Evolutionary conservation across 2,888 invertebrate genomes (phyloP), one percentile per base, ranked within the genome.

Genomic region (Arge pagana): DNA sequence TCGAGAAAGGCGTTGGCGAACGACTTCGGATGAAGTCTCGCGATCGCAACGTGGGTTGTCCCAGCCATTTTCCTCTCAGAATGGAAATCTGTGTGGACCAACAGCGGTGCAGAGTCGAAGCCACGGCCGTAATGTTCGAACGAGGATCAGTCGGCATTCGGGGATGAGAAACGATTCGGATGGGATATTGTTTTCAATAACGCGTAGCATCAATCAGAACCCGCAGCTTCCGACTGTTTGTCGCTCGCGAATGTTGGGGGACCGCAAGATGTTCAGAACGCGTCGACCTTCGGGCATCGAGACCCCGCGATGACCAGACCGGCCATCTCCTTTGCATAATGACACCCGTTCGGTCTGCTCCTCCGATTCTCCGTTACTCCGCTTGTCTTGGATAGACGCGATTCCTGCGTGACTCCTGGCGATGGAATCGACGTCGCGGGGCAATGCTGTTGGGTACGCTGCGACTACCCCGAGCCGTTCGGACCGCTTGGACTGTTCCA

Each of bases 241-340:
- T 58, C 57, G 55, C 58, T 57, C 58, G 52, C 52, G 54, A 57
- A 60, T 60, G 57, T 60, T 62, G 63, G 63, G 62, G 68, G 64
- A 66, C 62, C 68, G 64, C 72, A 71, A 69, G 70, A 74, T 74
- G 75, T 72, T 66, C 64, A 59, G 65, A 71, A 73, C 65, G 70
- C 70, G 70, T 59, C 64, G 65, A 69, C 67, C 71, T 67, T 58
- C 59, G 64, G 57, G 61, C 43, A 54, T 58, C 57, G 59, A 62
- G 67, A 62, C 64, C 64, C 63, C 54, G 61, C 62, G 72, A 74
- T 75, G 67, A 70, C 72, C 59, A 62, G 67, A 65, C 68, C 23
- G 76, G 73, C 76, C 75, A 74, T 76, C 74, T 72, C 61, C 60
- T 76, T 76, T 76, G 72, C 76, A 76, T 76, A 76, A 76, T 71